Base-by-base conservation (phyloP, 1,140 invertebrate genomes). In the Pseudomyrmex sp. region DNA sequence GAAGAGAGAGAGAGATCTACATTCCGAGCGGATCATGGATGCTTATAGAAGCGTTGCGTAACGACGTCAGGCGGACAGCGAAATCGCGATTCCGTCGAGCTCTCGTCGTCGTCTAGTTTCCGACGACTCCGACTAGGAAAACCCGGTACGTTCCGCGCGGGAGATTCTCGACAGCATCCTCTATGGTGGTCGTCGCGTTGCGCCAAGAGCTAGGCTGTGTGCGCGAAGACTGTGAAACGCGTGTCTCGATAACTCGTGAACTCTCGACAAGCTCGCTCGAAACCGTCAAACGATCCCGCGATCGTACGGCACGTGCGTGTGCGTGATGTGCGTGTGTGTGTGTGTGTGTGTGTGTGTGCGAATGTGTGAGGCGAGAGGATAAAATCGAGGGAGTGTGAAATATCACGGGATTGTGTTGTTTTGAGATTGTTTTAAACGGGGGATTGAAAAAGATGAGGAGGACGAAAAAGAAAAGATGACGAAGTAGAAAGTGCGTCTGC, bases 1-100 rank as follows among this genome's bases (percentile, higher is more conserved):
- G 69, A 73, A 86, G 82, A 54, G 82, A 84, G 82, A 84, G 69
- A 87, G 76, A 85, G 91, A 83, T 86, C 84, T 85, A 92, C 93
- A 94, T 94, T 94, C 93, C 92, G 90, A 92, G 92, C 93, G 91
- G 93, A 94, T 94, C 93, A 93, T 91, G 93, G 93, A 94, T 94
- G 93, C 92, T 94, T 93, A 94, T 94, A 94, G 93, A 94, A 94
- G 90, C 92, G 90, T 94, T 94, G 91, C 93, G 93, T 94, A 94
- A 94, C 91, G 85, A 74, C 89, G 89, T 92, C 87, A 91, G 90
- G 89, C 86, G 89, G 85, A 88, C 88, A 82, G 87, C 83, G 85
- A 88, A 87, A 87, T 76, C 82, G 85, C 86, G 85, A 75, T 66
- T 85, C 66, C 66, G 86, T 61, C 76, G 75, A 48, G 58, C 68